These are phyloP conservation scores for Anarhynchus alexandrinus DNA, from an alignment of 2,113 vertebrate genomes.

Conservation along the genomic window DNA sequence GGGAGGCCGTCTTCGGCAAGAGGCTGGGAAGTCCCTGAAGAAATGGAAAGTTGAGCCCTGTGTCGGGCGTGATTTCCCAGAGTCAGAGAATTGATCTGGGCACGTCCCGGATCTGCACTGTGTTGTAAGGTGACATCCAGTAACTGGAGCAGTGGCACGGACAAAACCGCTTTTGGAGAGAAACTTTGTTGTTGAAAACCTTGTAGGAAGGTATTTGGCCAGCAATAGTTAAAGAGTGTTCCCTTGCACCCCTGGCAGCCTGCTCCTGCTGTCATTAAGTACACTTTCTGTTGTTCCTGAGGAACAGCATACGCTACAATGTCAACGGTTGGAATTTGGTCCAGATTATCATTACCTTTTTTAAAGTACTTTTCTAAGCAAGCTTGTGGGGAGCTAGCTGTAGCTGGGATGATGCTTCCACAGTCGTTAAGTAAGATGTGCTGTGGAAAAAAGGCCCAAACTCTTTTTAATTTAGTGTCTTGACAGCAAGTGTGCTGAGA, in stretches of 20 bases:
- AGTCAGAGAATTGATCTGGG: no score
- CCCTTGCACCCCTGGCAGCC: not conserved
- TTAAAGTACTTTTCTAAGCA: not conserved
- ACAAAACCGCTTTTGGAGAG: not conserved
- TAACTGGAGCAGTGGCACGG: fast-evolving
- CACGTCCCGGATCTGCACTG: fast-evolving
- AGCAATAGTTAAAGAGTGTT: not conserved
- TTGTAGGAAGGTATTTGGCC: not conserved
- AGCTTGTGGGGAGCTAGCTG: not conserved
- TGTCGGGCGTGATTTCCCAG: fast-evolving
- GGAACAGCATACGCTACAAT: not conserved
- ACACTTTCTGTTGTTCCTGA: not conserved
- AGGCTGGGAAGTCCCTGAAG: fast-evolving
- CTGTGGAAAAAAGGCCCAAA: not conserved
- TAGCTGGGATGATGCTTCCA: not conserved
- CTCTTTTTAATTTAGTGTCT: not conserved
- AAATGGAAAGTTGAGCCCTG: not conserved
- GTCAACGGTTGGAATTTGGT: not conserved
- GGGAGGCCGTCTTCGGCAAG: not conserved
- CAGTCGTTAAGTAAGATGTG: not conserved
- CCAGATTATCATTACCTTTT: not conserved
- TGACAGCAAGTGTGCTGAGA: not conserved
- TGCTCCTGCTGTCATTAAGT: not conserved
- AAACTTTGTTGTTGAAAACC: not conserved
- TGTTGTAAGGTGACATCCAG: not conserved